Percentiles rank a stretch among this genome's conserved stretches.
Evolutionary conservation across 2,888 invertebrate genomes (phyloP).

Genomic region (Spilosoma lubricipeda): DNA sequence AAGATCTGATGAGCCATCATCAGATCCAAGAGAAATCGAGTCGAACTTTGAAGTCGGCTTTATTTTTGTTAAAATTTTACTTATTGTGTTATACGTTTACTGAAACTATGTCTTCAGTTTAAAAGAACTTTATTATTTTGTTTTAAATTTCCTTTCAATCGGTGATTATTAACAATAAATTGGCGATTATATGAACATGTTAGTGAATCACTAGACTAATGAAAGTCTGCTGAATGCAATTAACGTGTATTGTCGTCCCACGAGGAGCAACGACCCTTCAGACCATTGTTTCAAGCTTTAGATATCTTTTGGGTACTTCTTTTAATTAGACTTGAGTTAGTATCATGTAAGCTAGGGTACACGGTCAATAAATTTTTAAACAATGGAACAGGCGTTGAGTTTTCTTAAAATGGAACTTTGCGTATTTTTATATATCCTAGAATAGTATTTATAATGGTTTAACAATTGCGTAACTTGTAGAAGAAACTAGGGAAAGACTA

Average conservation of each 20-base stretch:
- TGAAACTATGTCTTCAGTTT: too few relatives aligned
- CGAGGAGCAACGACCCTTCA: conserved; percentile 69
- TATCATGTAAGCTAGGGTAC: conserved; percentile 10
- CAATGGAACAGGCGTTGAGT: conserved; percentile 27
- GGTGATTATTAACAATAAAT: not conserved
- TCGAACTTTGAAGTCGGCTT: too few relatives aligned
- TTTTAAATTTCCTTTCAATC: not conserved
- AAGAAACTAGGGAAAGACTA: not conserved
- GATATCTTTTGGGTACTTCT: conserved; percentile 17
- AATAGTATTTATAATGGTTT: conserved; percentile 1
- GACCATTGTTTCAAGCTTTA: conserved; percentile 28
- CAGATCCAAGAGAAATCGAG: too few relatives aligned
- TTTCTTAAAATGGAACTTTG: conserved; percentile 22
- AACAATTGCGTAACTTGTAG: conserved; percentile 8
- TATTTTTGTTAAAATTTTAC: too few relatives aligned
- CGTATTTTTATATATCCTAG: conserved; percentile 18
- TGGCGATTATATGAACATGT: conserved; percentile 9
- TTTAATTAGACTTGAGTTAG: conserved; percentile 31
- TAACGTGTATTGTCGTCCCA: conserved; percentile 69
- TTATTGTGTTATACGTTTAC: too few relatives aligned
- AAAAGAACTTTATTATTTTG: too few relatives aligned
- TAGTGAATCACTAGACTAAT: conserved; percentile 13
- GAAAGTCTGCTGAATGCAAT: conserved; percentile 59
- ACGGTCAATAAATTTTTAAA: conserved; percentile 35
- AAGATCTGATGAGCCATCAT: too few relatives aligned